phyloP scores from a whole-genome alignment of 2,888 invertebrate genomes.

The Leptinotarsa rubiginosa region DNA sequence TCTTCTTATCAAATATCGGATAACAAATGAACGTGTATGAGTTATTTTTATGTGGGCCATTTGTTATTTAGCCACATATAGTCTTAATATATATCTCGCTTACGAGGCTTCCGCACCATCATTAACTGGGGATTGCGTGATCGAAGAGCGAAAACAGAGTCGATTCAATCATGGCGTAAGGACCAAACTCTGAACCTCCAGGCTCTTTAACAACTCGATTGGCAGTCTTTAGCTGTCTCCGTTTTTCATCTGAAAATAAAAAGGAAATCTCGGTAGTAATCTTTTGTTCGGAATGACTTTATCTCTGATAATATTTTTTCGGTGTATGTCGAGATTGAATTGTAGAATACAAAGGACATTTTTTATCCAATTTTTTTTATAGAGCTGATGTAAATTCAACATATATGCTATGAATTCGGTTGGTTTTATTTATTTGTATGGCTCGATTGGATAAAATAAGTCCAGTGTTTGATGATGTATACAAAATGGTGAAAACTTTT shows the following conservation, averaged over 20 bases:
- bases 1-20: not conserved
- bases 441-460: too few species aligned
- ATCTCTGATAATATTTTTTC: not conserved
- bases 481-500: too few species aligned
- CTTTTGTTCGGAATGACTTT: constrained; percentile 14
- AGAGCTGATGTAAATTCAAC: not conserved
- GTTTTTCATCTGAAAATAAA: constrained; percentile 25
- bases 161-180: constrained; percentile 49
- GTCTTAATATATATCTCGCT: not conserved
- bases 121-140: constrained; percentile 52
- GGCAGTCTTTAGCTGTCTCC: constrained; percentile 23
- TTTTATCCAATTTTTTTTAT: not conserved
- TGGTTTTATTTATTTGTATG: too few species aligned
- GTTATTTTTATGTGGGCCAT: not conserved
- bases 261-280: constrained; percentile 26
- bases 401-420: not conserved
- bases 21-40: not conserved
- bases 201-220: constrained; percentile 30
- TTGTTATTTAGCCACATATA: not conserved
- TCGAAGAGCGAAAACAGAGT: constrained; percentile 49
- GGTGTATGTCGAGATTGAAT: not conserved
- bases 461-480: too few species aligned
- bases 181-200: constrained; percentile 37
- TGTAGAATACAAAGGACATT: not conserved
- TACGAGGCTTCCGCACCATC: constrained; percentile 34